Conservation (phyloP, 1,140 invertebrate genomes). For the Brachionus rubens region DNA sequence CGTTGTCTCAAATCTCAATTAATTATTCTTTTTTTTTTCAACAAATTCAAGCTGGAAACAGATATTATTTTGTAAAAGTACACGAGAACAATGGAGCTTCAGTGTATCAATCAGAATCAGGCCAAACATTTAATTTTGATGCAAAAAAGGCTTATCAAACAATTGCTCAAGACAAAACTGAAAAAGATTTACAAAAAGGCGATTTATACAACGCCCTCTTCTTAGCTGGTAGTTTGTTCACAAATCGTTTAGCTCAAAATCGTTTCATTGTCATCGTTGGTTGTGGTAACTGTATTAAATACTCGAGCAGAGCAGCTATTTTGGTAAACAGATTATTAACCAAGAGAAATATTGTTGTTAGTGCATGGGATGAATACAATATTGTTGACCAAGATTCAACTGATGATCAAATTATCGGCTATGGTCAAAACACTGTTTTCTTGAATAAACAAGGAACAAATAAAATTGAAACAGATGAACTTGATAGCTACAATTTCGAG, state of each 20-base stretch:
- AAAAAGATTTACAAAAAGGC: not conserved
- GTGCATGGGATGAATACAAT: constrained; percentile 40
- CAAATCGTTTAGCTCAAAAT: constrained; percentile 20
- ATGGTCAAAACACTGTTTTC: constrained; percentile 23
- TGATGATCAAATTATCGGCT: constrained; percentile 5
- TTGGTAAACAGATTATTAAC: not conserved
- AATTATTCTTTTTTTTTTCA: not conserved
- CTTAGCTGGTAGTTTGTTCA: constrained; percentile 24
- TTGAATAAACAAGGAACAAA: not conserved
- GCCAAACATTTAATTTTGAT: constrained; percentile 36
- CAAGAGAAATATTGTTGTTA: constrained; percentile 33
- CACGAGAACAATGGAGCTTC: constrained; percentile 29
- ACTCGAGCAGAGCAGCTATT: not conserved
- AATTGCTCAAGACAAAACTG: not conserved
- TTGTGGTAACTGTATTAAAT: constrained; percentile 32
- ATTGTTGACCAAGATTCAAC: not conserved
- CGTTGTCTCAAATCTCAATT: not conserved
- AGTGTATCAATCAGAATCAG: constrained; percentile 20
- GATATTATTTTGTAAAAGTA: constrained; percentile 39
- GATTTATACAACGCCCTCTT: constrained; percentile 25
- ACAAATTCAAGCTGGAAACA: constrained; percentile 20
- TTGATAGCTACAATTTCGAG: not conserved
- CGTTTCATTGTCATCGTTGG: constrained; percentile 33
- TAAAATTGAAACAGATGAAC: not conserved
- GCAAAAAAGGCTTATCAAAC: constrained; percentile 13